These are phyloP conservation scores for Wiebesia pumilae DNA, from an alignment of 1,140 invertebrate species.

Conservation along the genomic window DNA sequence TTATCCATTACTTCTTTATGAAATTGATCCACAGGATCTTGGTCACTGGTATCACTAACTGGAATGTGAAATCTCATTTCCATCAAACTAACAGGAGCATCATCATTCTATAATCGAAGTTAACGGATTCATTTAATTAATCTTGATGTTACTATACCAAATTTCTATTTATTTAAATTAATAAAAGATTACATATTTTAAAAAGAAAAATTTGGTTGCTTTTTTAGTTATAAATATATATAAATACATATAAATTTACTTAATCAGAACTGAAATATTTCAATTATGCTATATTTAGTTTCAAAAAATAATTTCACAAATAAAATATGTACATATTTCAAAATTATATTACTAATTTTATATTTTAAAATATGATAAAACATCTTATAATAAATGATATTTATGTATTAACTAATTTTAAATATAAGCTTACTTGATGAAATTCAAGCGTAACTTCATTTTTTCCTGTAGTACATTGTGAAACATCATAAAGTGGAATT, in stretches of 20 bases:
- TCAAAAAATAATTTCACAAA: no score
- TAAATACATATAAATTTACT: no score
- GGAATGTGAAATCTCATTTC: conserved; percentile 99
- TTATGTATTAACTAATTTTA: conserved; percentile 9
- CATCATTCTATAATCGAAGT: conserved; percentile 87
- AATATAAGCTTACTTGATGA: conserved; percentile 83
- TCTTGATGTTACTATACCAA: no score
- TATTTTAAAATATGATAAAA: no score
- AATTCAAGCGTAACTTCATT: conserved; percentile 99
- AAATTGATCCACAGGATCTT: conserved; percentile 96
- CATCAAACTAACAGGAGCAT: conserved; percentile 95
- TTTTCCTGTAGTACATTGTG: conserved; percentile 96
- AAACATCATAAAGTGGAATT: conserved; percentile 96
- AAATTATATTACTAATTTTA: no score
- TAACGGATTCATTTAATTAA: no score
- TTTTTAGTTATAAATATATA: no score
- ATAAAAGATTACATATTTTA: neutral
- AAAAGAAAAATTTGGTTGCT: no score
- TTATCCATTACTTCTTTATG: conserved; percentile 96
- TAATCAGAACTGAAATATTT: no score
- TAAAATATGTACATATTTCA: no score
- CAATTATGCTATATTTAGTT: no score
- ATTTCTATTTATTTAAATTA: neutral
- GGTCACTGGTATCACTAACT: conserved; percentile 86
- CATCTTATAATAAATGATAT: neutral